Evolutionary conservation across 2,888 invertebrate genomes (phyloP), one percentile per base, ranked within the genome.

Genomic region (Seira ritae): DNA sequence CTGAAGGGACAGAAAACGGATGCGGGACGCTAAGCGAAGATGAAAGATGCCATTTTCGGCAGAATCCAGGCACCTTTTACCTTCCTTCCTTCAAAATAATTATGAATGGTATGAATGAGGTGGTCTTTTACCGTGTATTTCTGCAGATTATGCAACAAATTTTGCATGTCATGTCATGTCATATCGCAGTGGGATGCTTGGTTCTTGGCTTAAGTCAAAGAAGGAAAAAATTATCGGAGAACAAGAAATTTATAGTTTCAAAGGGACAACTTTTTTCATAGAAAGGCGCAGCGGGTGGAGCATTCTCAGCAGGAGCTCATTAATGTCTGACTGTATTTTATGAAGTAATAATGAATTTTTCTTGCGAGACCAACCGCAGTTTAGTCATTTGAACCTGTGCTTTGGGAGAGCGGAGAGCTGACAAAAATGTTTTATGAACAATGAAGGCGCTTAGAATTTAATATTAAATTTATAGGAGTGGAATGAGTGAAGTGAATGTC

Each of bases 221-320:
- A 50, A 50, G 50, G 50, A 50, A 50, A 31, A 50, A 50, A 50
- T n/a, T n/a, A n/a, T 50, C 50, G 50, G 12, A 50, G 50, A 50
- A 50, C 50, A 50, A 15, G 50, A 50, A 50, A 50, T 50, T 50
- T n/a, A n/a, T n/a, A n/a, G 12, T 50, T 50, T 3, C 12, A 50
- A 50, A 12, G 19, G 46, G 19, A 22, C 20, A 70, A 46, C 70
- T 70, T 70, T n/a, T n/a, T n/a, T n/a, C n/a, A n/a, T n/a, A n/a
- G n/a, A n/a, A 68, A 1, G 8, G 20, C 70, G 12, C 70, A 70
- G 70, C 70, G 37, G 70, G 70, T 20, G 46, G 70, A 22, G 46
- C 46, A 70, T 70, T n/a, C 70, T 12, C 70, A 19, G 70, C 50
- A 70, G 70, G 70, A 70, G 19, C 46, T 46, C 70, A 70, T 70